Percentiles rank a stretch among this genome's conserved stretches.
phyloP scores from a whole-genome alignment of 2,797 vertebrate genomes.

The Numenius phaeopus region DNA sequence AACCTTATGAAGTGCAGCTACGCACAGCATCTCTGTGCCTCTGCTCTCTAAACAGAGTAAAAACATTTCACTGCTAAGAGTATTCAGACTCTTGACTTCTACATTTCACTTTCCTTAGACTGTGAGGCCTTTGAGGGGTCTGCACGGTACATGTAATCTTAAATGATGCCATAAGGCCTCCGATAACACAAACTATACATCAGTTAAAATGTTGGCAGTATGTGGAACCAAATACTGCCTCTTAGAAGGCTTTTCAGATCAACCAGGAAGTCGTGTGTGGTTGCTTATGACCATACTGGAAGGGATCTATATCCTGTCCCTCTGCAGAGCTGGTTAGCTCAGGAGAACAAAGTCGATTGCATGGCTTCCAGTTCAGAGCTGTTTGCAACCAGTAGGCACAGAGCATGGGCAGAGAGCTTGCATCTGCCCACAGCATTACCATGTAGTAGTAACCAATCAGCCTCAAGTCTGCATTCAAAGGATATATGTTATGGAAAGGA shows the following conservation, averaged over 20 bases:
- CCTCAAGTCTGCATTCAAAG: not conserved
- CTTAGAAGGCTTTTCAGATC: not conserved
- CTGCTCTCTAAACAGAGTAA: not conserved
- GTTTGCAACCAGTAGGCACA: not conserved
- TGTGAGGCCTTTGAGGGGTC: not conserved
- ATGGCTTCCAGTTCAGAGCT: not conserved
- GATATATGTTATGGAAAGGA: not conserved
- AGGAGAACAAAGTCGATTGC: not conserved
- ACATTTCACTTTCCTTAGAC: not conserved
- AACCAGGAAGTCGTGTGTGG: accelerated
- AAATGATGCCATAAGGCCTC: not conserved
- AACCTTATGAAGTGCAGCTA: not conserved
- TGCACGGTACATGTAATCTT: not conserved
- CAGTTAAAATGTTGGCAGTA: not conserved
- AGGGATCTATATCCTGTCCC: not conserved
- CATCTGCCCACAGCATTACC: not conserved
- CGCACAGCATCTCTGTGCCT: not conserved
- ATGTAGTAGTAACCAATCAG: not conserved
- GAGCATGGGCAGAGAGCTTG: not conserved
- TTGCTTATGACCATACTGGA: not conserved
- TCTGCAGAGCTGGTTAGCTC: not conserved
- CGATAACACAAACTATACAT: not conserved
- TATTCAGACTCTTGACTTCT: not conserved
- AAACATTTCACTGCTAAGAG: not conserved
- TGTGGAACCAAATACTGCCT: not conserved